Conservation (phyloP, 2,797 vertebrate genomes). For the Sarcophilus harrisii region DNA sequence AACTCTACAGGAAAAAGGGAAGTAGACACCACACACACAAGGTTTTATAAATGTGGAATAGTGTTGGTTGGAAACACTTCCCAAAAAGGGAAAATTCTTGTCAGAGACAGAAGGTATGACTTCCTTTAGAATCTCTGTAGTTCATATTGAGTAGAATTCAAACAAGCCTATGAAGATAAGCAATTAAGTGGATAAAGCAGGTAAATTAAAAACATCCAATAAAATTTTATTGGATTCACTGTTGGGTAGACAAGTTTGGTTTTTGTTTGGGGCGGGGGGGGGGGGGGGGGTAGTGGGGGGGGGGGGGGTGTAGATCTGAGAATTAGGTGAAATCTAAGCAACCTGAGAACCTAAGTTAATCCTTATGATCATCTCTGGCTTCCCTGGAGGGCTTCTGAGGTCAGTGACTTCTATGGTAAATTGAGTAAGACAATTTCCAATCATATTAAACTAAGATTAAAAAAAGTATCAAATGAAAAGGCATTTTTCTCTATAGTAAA, state of each 20-base stretch:
- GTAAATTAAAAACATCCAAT: background rate
- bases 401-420: background rate
- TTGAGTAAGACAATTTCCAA: too few species aligned
- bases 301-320: background rate
- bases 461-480: background rate
- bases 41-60: background rate
- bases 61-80: background rate
- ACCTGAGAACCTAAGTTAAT: background rate
- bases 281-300: too few species aligned
- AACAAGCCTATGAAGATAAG: background rate
- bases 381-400: background rate
- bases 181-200: background rate
- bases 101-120: background rate
- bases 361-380: background rate
- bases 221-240: background rate
- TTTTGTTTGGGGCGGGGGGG: too few species aligned
- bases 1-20: background rate
- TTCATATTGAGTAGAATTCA: background rate
- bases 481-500: background rate
- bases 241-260: background rate
- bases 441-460: background rate
- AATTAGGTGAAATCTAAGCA: background rate
- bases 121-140: background rate
- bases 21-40: too few species aligned
- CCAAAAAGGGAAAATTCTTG: background rate